Conservation (phyloP, 2,888 invertebrate genomes). For the Cetonia aurata region DNA sequence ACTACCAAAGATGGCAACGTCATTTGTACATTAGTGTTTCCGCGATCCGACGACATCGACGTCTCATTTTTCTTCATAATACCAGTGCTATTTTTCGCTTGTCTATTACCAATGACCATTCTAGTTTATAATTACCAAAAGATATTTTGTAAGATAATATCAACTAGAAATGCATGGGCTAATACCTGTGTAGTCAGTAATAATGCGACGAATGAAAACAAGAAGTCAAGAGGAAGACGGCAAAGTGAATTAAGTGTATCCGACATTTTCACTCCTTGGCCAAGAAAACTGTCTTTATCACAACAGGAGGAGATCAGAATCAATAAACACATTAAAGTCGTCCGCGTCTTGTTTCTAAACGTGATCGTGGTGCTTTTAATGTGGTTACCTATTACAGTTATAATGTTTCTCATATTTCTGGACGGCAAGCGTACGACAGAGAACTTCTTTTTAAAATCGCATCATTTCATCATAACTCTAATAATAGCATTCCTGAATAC, state of each 20-base stretch:
- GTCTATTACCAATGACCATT: constrained; percentile 69
- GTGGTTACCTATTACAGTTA: constrained; percentile 71
- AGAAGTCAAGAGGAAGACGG: constrained; percentile 59
- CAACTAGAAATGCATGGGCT: constrained; percentile 69
- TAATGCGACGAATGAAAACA: constrained; percentile 53
- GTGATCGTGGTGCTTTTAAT: constrained; percentile 70
- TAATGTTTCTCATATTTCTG: constrained; percentile 70
- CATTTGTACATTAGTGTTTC: constrained; percentile 71
- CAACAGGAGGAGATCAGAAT: constrained; percentile 69
- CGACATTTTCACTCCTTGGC: constrained; percentile 68
- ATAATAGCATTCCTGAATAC: constrained; percentile 70
- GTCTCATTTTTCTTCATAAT: constrained; percentile 69
- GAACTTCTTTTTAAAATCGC: constrained; percentile 68
- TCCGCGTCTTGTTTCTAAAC: constrained; percentile 69
- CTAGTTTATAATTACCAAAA: constrained; percentile 70
- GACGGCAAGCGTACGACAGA: constrained; percentile 69
- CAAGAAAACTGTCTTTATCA: constrained; percentile 67
- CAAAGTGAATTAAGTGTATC: constrained; percentile 69
- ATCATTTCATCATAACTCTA: constrained; percentile 69
- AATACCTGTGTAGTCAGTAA: constrained; percentile 66
- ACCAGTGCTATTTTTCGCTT: constrained; percentile 67
- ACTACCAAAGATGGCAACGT: constrained; percentile 55
- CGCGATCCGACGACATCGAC: constrained; percentile 65
- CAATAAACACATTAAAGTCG: constrained; percentile 69
- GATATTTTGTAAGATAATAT: constrained; percentile 70